A percentile compares a stretch with the other conserved stretches of the same genome.
phyloP scores from a whole-genome alignment of 2,797 vertebrate genomes.

The Peromyscus aztecus region DNA sequence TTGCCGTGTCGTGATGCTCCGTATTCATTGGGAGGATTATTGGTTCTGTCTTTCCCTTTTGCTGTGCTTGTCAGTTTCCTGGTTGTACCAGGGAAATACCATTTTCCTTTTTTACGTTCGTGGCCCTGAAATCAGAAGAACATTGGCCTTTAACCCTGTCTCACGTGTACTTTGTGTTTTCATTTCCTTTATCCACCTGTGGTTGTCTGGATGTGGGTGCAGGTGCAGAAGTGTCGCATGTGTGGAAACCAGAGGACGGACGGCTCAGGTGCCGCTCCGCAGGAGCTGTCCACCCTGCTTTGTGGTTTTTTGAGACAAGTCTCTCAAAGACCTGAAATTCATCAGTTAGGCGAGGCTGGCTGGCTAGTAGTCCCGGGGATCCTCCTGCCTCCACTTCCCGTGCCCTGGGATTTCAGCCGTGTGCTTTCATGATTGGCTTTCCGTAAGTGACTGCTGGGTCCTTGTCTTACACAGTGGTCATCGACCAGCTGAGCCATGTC shows the following conservation, averaged over 20 bases:
- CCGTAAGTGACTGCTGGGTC: neutral
- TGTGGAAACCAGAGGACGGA: neutral
- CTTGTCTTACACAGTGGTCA: neutral
- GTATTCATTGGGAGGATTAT: neutral
- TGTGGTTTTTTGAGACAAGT: neutral
- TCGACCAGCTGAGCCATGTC: neutral
- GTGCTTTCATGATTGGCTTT: neutral
- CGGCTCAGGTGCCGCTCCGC: no score
- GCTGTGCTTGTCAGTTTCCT: slow-evolving; percentile 22
- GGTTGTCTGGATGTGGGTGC: no score
- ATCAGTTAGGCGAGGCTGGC: neutral
- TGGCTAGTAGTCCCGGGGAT: neutral
- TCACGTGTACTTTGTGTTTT: neutral
- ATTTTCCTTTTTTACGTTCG: neutral
- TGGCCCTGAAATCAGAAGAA: neutral
- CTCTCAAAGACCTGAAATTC: neutral
- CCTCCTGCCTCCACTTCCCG: neutral
- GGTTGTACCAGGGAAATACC: neutral
- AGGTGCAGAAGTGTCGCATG: neutral
- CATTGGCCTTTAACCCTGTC: neutral
- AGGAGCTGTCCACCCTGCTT: neutral
- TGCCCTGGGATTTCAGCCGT: neutral
- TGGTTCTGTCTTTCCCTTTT: neutral
- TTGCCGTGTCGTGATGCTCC: neutral
- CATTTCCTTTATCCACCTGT: neutral